Evolutionary conservation across 2,113 vertebrate species (phyloP), one percentile per base, ranked within the genome.

Genomic region (Tychaedon coryphoeus): DNA sequence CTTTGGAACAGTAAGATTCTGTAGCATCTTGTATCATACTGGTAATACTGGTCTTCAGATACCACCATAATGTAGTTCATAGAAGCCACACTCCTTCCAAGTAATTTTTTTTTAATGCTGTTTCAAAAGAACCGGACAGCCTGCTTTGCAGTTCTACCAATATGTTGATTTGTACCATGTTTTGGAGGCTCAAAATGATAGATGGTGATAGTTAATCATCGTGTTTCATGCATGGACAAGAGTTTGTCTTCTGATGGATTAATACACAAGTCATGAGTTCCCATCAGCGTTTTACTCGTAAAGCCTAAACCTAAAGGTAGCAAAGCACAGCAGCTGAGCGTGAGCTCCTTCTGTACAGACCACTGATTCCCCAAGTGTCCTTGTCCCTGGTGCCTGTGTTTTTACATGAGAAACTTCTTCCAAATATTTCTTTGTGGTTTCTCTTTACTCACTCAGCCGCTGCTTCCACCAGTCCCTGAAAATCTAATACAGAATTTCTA

Each of bases 311-410:
- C 6, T 34, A 5, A 71, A 58, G 26, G 31, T 19, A 26, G 29
- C 29, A 74, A 38, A 64, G 50, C 14, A 29, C 33, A n/a, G 7
- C 2, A 10, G 23, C n/a, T 47, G 22, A 61, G 26, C 0, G 0
- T 48, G 65, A 69, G 28, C 20, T 66, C 61, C 77, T 20, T 14
- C 33, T 54, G 22, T 19, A 3, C 4, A 66, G 34, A 13, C 19
- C 45, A 20, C 2, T 34, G 67, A 43, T 75, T 51, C 71, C 28
- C 50, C 6, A 8, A 14, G 16, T 64, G 7, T 54, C 36, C 16
- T n/a, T 36, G 31, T 77, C 31, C 22, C 10, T 60, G 5, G 3
- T 75, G 47, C n/a, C 13, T 76, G 8, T 34, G 26, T 17, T 72
- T 91, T 70, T 3, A n/a, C 22, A n/a, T 20, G 22, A 65, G 12